Percentiles rank a stretch among this genome's conserved stretches.
Conservation (phyloP, 2,888 invertebrate species). For the Diloba caeruleocephala region DNA sequence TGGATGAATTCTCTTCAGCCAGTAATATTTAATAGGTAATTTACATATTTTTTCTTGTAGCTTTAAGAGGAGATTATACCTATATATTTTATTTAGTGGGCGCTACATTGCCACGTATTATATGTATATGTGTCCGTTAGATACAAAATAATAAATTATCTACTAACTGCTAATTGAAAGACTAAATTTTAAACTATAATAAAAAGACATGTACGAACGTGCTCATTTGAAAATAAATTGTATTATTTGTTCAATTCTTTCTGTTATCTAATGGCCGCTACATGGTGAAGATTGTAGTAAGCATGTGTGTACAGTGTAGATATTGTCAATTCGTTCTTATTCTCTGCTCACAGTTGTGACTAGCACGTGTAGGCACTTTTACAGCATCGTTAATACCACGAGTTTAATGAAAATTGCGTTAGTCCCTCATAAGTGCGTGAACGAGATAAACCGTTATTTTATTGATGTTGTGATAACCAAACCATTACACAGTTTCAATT, state of each 20-base stretch:
- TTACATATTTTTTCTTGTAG: constrained; percentile 29
- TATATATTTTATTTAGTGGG: constrained; percentile 3
- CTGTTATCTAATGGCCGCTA: background rate
- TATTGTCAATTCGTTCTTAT: constrained; percentile 18
- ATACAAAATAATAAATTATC: constrained; percentile 3
- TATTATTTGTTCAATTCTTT: too few relatives aligned
- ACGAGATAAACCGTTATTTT: constrained; percentile 37
- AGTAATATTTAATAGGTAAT: constrained; percentile 40
- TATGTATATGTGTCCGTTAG: constrained; percentile 12
- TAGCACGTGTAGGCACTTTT: constrained; percentile 37
- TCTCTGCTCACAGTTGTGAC: constrained; percentile 15
- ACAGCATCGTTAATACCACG: constrained; percentile 39
- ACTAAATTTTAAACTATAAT: constrained; percentile 22
- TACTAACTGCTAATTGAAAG: constrained; percentile 20
- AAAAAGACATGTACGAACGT: constrained; percentile 22
- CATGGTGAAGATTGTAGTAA: constrained; percentile 3
- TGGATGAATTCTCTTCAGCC: constrained; percentile 27
- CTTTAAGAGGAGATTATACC: constrained; percentile 15
- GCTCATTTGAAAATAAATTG: constrained; percentile 8
- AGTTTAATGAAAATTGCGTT: constrained; percentile 44
- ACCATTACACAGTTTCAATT: constrained; percentile 34
- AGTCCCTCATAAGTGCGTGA: constrained; percentile 7
- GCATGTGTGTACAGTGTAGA: background rate
- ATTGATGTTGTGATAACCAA: constrained; percentile 23
- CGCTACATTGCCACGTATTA: constrained; percentile 8